Percentiles rank a stretch among this genome's conserved stretches.
Evolutionary conservation across 2,113 vertebrate genomes (phyloP).

Genomic region (Gasterosteus aculeatus): DNA sequence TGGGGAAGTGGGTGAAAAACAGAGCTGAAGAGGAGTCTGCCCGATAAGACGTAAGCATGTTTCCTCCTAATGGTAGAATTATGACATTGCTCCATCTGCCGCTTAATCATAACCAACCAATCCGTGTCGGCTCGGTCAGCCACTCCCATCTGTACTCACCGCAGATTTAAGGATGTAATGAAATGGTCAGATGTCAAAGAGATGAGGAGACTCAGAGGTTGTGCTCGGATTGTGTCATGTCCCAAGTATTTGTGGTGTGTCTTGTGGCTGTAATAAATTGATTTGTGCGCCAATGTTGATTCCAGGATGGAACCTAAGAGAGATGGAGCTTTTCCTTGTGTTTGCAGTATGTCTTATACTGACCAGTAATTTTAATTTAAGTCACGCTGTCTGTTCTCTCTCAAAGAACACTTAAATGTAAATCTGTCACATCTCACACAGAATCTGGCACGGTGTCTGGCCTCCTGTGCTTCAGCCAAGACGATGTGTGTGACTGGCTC

Average conservation of each 20-base stretch:
- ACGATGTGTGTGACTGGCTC: not conserved
- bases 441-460: constrained; percentile 15
- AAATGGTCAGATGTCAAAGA: constrained; percentile 53
- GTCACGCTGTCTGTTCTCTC: not conserved
- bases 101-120: constrained; percentile 69
- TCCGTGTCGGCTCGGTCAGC: constrained; percentile 50
- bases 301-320: not conserved
- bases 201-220: not conserved
- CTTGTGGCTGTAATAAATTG: constrained; percentile 25
- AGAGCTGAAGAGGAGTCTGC: constrained; percentile 7
- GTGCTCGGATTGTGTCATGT: constrained; percentile 1
- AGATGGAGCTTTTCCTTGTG: not conserved
- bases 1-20: not conserved
- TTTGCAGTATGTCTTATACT: not conserved
- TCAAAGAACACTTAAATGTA: constrained; percentile 2
- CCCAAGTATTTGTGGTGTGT: not conserved
- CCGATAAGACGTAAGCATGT: constrained; percentile 31
- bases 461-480: constrained; percentile 14
- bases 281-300: constrained; percentile 9
- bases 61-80: constrained; percentile 70
- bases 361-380: constrained; percentile 36
- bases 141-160: constrained; percentile 66
- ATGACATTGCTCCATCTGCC: constrained; percentile 73
- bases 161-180: constrained; percentile 48
- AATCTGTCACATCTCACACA: constrained; percentile 14